Base-by-base conservation (phyloP, 2,797 vertebrate species). In the Oreonectes daqikongensis region DNA sequence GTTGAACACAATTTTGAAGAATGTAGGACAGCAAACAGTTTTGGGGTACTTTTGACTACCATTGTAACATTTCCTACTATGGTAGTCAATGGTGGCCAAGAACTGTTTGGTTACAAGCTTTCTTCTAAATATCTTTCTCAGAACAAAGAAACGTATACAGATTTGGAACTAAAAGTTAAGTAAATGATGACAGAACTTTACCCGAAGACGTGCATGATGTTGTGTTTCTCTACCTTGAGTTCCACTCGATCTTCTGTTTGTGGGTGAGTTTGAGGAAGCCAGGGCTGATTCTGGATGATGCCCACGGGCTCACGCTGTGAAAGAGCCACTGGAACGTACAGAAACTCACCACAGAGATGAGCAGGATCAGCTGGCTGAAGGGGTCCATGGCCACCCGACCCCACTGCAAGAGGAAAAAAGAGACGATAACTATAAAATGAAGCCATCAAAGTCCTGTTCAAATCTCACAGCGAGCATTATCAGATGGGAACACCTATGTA, bases 161-260 rank as follows among this genome's bases (percentile, higher is more conserved):
- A n/a, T n/a, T n/a, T n/a, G n/a, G n/a, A n/a, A n/a, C n/a, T n/a
- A n/a, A n/a, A n/a, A n/a, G n/a, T n/a, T n/a, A n/a, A n/a, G n/a
- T n/a, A n/a, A n/a, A n/a, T n/a, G n/a, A n/a, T n/a, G n/a, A n/a
- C n/a, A n/a, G n/a, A n/a, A n/a, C n/a, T n/a, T n/a, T n/a, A n/a
- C n/a, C n/a, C n/a, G n/a, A 48, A 4, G 8, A 18, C 28, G n/a
- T 52, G 1, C 12, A 59, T 18, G 24, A 59, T 30, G 15, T 60
- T 90, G 63, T 38, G 32, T n/a, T 52, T 11, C 15, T 4, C 72
- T 95, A 99, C 97, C 97, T 99, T 81, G 98, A 98, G 92, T 99
- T 98, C 97, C 98, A 99, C 88, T 99, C 98, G 20, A 98, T 95
- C 93, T 95, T 96, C 92, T 98, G 96, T 87, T 95, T 95, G 81